These are phyloP conservation scores for Nycticryphes semicollaris DNA, from an alignment of 2,113 vertebrate genomes.

Conservation along the genomic window DNA sequence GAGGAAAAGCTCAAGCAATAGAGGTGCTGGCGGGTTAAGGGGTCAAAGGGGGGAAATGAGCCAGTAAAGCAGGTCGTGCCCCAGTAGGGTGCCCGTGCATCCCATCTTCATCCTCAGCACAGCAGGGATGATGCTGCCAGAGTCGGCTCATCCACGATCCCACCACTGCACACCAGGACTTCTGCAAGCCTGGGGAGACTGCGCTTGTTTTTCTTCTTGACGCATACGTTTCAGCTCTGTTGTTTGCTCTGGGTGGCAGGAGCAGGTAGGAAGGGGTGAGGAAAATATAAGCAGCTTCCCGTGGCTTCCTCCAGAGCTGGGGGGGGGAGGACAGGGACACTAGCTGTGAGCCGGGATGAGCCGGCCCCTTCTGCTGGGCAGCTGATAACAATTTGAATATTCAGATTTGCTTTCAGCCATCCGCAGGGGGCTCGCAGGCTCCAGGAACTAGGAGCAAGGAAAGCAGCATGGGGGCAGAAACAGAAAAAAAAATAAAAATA, in stretches of 20 bases:
- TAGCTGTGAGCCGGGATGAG: constrained; percentile 34
- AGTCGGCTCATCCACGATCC: background rate
- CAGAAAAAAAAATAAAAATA: constrained; percentile 7
- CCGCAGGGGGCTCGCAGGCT: constrained; percentile 52
- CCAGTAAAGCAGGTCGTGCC: background rate
- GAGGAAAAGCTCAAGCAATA: rapidly evolving
- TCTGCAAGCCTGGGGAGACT: background rate
- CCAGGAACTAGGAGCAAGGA: constrained; percentile 34
- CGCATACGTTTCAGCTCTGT: rapidly evolving
- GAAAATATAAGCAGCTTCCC: constrained; percentile 22
- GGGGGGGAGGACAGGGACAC: background rate
- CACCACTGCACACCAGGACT: background rate
- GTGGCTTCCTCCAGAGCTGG: constrained; percentile 23
- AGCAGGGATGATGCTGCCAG: background rate
- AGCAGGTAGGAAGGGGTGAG: background rate
- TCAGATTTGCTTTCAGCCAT: constrained; percentile 68
- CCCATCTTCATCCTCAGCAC: background rate
- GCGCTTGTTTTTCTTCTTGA: background rate
- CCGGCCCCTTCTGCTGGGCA: constrained; percentile 68
- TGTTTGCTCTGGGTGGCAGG: constrained; percentile 1
- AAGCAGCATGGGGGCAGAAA: constrained; percentile 60
- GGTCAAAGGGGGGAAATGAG: background rate
- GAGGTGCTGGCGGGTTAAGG: background rate
- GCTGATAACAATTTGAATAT: constrained; percentile 77
- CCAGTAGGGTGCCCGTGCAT: too few relatives aligned